Base-by-base conservation (phyloP, 1,140 invertebrate species). In the Chrysomallon squamiferum region DNA sequence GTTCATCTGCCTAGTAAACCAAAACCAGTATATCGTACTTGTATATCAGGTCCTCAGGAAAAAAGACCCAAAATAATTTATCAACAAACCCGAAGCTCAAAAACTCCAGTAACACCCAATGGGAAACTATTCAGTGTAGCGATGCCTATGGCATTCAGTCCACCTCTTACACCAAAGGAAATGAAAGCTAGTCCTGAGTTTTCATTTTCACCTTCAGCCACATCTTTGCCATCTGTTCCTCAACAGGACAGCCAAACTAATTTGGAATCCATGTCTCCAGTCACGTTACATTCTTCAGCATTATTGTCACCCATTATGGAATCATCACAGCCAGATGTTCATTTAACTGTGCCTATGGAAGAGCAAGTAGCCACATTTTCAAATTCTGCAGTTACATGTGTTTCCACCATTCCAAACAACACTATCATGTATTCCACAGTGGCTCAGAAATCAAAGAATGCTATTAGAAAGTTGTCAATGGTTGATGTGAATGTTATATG, bases 121-220 rank as follows among this genome's bases (percentile, higher is more conserved):
- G 66, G 65, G 15, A 71, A 75, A 43, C 65, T 69, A 45, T 56
- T 74, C 29, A 72, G 72, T 49, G 61, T 76, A 20, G 67, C 71
- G 60, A 68, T 79, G 33, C 77, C 77, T 32, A 35, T 77, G 2
- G 71, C 73, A n/a, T 72, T 75, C 35, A 77, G 68, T 69, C 69
- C 69, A 41, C 77, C 71, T 18, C 45, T 72, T 13, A 69, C 68
- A n/a, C 71, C 74, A 7, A 56, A 30, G 1, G 33, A 59, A 2
- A 35, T 50, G 15, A 47, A 67, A 38, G 41, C 68, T 54, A 72
- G 69, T 66, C 72, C 63, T 7, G 61, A 73, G 35, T 71, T 74
- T 59, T 65, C 72, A 1, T 76, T 68, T 29, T 29, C 68, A 15
- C 27, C 54, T n/a, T 41, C 66, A 43, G 59, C 30, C 64, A 66